Percentiles rank a stretch among this genome's conserved stretches.
These are phyloP conservation scores for Pteruthius melanotis DNA, from an alignment of 2,113 vertebrate genomes.

Conservation along the genomic window DNA sequence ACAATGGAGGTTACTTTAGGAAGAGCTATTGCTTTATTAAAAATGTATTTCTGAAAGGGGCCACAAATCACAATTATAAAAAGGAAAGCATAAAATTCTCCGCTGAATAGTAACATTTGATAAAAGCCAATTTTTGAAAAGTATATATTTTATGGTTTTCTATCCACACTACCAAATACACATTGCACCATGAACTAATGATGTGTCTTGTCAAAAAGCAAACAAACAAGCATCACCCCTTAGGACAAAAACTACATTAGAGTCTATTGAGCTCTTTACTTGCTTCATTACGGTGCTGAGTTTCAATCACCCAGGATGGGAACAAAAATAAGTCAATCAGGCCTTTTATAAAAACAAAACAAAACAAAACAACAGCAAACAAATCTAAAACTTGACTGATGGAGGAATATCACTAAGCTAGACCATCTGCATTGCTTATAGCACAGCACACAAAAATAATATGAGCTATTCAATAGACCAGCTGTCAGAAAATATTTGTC, in stretches of 20 bases:
- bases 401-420: conserved; percentile 30
- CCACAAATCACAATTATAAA: conserved; percentile 61
- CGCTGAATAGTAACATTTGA: conserved; percentile 53
- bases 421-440: conserved; percentile 55
- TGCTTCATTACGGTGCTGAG: conserved; percentile 40
- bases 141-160: conserved; percentile 45
- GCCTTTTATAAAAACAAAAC: background rate
- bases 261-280: conserved; percentile 44
- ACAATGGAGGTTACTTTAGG: conserved; percentile 56
- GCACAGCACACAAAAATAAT: conserved; percentile 37
- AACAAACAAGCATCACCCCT: conserved; percentile 47
- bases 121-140: conserved; percentile 47
- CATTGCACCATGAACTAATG: conserved; percentile 34
- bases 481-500: conserved; percentile 40
- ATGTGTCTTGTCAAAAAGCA: conserved; percentile 43
- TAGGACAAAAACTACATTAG: conserved; percentile 55
- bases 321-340: conserved; percentile 19
- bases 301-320: conserved; percentile 28
- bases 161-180: conserved; percentile 13
- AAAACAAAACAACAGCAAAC: background rate
- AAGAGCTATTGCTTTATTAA: conserved; percentile 69
- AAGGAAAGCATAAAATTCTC: conserved; percentile 52
- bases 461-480: conserved; percentile 30
- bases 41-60: conserved; percentile 58
- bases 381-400: conserved; percentile 50